Conservation (phyloP, 2,113 vertebrate species). For the Thinocorus orbignyianus region DNA sequence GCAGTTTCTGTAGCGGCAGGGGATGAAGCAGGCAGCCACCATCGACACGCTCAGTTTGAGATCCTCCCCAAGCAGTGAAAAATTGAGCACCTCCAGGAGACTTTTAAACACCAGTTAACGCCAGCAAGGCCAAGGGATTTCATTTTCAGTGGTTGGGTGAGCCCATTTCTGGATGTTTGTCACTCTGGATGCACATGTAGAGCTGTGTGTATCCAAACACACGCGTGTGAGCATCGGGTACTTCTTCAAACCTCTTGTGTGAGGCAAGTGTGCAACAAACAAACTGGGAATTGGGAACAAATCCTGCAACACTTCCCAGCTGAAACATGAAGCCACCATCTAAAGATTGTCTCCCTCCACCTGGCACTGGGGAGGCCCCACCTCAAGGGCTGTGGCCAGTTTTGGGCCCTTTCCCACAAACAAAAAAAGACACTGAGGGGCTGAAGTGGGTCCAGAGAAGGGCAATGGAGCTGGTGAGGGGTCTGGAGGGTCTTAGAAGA, state of each 20-base stretch:
- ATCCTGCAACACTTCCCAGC: not conserved
- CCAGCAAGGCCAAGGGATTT: not conserved
- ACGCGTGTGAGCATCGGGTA: not conserved
- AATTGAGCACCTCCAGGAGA: conserved; percentile 69
- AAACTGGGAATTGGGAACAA: not conserved
- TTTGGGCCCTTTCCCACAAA: too few relatives aligned
- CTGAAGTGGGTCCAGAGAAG: too few relatives aligned
- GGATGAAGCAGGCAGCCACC: conserved; percentile 62
- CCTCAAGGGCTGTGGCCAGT: too few relatives aligned
- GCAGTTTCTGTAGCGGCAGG: conserved; percentile 55
- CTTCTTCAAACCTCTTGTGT: not conserved
- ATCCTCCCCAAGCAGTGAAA: conserved; percentile 42
- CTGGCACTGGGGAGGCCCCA: too few relatives aligned
- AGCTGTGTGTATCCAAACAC: not conserved
- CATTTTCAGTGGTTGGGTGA: not conserved
- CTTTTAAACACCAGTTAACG: conserved; percentile 23
- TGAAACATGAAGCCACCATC: not conserved
- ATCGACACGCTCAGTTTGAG: not conserved
- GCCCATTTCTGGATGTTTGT: not conserved
- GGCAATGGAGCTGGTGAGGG: too few relatives aligned
- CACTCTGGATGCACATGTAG: not conserved
- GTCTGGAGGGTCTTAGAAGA: too few relatives aligned
- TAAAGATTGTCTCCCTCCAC: not conserved
- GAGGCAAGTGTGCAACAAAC: not conserved
- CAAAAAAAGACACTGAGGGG: too few relatives aligned